Conservation (phyloP, 2,888 invertebrate genomes). For the Lampropteryx suffumata region DNA sequence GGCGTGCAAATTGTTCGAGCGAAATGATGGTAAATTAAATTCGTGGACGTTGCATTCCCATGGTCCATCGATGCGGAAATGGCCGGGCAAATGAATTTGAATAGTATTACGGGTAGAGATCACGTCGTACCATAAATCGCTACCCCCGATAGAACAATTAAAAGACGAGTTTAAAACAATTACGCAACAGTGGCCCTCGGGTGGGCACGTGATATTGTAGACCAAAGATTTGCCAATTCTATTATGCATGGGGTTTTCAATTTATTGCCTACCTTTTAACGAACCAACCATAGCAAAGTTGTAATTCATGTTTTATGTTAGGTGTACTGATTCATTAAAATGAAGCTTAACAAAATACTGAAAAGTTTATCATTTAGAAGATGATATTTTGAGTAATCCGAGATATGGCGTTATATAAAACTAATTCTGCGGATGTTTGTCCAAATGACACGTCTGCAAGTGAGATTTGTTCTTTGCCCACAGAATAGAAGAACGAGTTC, state of each 20-base stretch:
- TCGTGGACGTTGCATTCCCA: slow-evolving; percentile 73
- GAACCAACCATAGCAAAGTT: background rate
- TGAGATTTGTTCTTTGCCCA: slow-evolving; percentile 3
- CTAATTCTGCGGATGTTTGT: no score
- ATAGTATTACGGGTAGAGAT: slow-evolving; percentile 69
- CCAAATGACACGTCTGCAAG: background rate
- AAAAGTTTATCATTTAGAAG: no score
- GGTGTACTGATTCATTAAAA: no score
- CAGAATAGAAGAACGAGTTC: background rate
- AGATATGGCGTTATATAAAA: no score
- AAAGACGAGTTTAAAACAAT: slow-evolving; percentile 82
- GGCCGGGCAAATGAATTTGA: slow-evolving; percentile 75
- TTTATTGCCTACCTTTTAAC: slow-evolving; percentile 20
- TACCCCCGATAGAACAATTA: slow-evolving; percentile 81
- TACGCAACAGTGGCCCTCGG: slow-evolving; percentile 75
- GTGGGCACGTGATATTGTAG: slow-evolving; percentile 66
- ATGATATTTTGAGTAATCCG: no score
- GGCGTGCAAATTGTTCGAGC: slow-evolving; percentile 52
- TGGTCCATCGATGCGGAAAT: slow-evolving; percentile 72
- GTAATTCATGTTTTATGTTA: background rate
- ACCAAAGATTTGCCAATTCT: slow-evolving; percentile 39
- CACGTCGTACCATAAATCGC: slow-evolving; percentile 79
- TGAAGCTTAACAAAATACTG: no score
- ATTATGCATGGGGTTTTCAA: slow-evolving; percentile 5
- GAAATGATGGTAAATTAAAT: slow-evolving; percentile 70